Base-by-base conservation (phyloP, 2,797 vertebrate genomes). In the Parauchenoglanis punctatus region DNA sequence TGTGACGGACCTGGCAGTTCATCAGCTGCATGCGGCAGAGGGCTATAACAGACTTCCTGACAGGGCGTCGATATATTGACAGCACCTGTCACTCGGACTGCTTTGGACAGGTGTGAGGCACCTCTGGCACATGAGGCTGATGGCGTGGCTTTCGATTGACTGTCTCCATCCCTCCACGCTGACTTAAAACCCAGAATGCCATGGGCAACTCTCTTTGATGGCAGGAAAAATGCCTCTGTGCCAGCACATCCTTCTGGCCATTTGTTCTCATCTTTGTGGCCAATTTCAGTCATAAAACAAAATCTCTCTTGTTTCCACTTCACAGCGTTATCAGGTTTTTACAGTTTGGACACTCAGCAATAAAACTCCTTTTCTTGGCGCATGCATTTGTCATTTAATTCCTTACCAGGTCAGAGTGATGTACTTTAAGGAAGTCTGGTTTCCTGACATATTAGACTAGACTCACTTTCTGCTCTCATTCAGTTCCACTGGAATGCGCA, bases 31-130 rank as follows among this genome's bases (percentile, higher is more conserved):
- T 86, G 88, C 76, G 54, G 86, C 87, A 92, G 92, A 92, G 93
- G 91, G 89, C 88, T 92, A 93, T 95, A 95, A 95, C 93, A 93
- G 94, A 96, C 92, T 95, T 95, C 95, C 90, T 95, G 95, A 95
- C 94, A 93, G 86, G 63, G 90, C 91, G 91, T 95, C 95, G 93
- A 96, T 96, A 94, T 96, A 96, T 96, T 94, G 95, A 96, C 93
- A 93, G 89, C 73, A 18, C 92, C 93, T 95, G 93, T 94, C 94
- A 94, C 95, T 93, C 52, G 91, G 84, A 63, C 90, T 85, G 92
- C 92, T 93, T 94, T 91, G 90, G 92, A 81, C 83, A 84, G 85
- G 89, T 91, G 89, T 83, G 87, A 88, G 20, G 61, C 91, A 91
- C 90, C 90, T 91, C 92, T 91, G 92, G 92, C 92, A 91, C 87